Base-by-base conservation (phyloP, 2,113 vertebrate genomes). In the Manacus vitellinus region DNA sequence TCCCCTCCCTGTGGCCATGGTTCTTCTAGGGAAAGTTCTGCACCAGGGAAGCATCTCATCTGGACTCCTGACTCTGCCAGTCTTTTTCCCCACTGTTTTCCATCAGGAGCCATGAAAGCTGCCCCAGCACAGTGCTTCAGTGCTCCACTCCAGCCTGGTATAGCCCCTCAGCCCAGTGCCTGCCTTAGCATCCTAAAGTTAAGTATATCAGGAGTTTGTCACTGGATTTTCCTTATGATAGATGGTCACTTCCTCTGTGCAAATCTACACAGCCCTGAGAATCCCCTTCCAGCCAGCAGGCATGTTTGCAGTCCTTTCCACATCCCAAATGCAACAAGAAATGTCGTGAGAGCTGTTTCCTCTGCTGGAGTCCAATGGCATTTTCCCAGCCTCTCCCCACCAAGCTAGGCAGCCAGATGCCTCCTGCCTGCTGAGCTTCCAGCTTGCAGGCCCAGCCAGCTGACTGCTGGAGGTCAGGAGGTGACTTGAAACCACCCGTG, bases 61-160 rank as follows among this genome's bases (percentile, higher is more conserved):
- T 3, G 5, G 23, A 16, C 14, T 52, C 27, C 41, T 3, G 6
- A 11, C 61, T 80, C 51, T 70, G 43, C n/a, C 0, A 0, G 20
- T n/a, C 37, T 56, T 23, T 67, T 83, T 67, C 47, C 20, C 30
- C 58, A 46, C 18, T 2, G 1, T 56, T 84, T 84, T 41, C 30
- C 20, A 72, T 35, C 20, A 75, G 52, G 8, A 58, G 15, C 16
- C 12, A 5, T 6, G 13, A 39, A 4, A 62, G 18, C 41, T 56
- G 58, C 25, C 49, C 59, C n/a, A 63, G 37, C 14, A 37, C 25
- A 37, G 65, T 4, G 3, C 23, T 44, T 78, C n/a, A 63, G 59
- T 77, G 55, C 58, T 54, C 47, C 15, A 35, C 43, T 52, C 14
- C 23, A 58, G 66, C 19, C 33, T 10, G 3, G 51, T 54, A 24